Percentiles rank a stretch among this genome's conserved stretches.
phyloP scores from a whole-genome alignment of 2,797 vertebrate genomes.

The Eulemur mongoz region DNA sequence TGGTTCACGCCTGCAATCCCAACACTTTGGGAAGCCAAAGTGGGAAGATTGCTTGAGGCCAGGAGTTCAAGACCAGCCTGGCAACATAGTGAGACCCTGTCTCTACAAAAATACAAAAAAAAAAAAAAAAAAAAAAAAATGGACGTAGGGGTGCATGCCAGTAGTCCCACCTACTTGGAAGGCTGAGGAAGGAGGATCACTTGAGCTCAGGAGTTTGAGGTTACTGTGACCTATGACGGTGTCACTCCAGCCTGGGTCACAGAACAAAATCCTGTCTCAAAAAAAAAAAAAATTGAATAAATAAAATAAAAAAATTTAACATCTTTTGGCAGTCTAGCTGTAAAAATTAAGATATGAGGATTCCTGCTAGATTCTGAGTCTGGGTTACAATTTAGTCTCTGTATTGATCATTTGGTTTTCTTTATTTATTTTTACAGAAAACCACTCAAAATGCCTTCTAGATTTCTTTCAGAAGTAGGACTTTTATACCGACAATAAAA shows the following conservation, averaged over 20 bases:
- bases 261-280: neutral
- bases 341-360: conserved; percentile 43
- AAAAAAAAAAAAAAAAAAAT: no score
- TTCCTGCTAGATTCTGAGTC: conserved; percentile 37
- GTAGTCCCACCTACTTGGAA: neutral
- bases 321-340: neutral
- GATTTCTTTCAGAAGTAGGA: conserved; percentile 52
- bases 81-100: neutral
- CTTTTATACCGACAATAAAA: conserved; percentile 70
- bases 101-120: neutral
- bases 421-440: conserved; percentile 38
- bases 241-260: neutral
- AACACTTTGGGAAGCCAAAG: neutral
- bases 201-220: neutral
- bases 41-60: neutral
- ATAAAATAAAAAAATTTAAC: neutral
- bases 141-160: fast-evolving
- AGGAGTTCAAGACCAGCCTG: neutral
- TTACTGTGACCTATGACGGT: neutral
- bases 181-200: neutral
- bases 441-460: conserved; percentile 36
- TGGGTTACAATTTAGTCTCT: conserved; percentile 27
- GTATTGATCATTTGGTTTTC: conserved; percentile 63
- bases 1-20: neutral
- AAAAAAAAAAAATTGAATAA: neutral